Conservation (phyloP, 2,888 invertebrate genomes). For the Scaptomyza parva region DNA sequence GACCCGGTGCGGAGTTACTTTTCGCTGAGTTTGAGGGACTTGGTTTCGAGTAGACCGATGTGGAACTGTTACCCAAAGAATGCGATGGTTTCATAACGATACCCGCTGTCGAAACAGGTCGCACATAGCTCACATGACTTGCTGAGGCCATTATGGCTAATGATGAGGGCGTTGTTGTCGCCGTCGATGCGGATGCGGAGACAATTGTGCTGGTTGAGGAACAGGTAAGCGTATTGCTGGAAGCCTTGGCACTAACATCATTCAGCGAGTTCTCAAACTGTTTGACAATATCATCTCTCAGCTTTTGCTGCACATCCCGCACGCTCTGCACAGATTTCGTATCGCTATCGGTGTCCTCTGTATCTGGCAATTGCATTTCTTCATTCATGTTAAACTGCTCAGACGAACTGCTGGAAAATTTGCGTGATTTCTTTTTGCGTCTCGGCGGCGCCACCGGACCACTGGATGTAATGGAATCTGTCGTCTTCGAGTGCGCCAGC, state of each 20-base stretch:
- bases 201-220: conserved; percentile 82
- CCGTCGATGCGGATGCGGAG: conserved; percentile 65
- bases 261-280: conserved; percentile 93
- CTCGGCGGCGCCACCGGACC: conserved; percentile 92
- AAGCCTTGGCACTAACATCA: conserved; percentile 82
- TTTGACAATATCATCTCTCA: conserved; percentile 83
- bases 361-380: conserved; percentile 79
- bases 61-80: conserved; percentile 84
- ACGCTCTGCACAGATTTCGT: conserved; percentile 82
- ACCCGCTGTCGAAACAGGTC: conserved; percentile 76
- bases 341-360: conserved; percentile 83
- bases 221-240: conserved; percentile 58
- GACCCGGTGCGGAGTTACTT: conserved; percentile 85
- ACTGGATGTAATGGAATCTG: conserved; percentile 84
- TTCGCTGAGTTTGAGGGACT: conserved; percentile 85
- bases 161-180: conserved; percentile 73
- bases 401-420: conserved; percentile 83
- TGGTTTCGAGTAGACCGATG: conserved; percentile 84
- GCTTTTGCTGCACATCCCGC: conserved; percentile 82
- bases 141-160: conserved; percentile 70
- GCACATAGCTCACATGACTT: conserved; percentile 70
- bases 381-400: conserved; percentile 84
- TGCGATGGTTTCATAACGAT: conserved; percentile 83
- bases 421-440: conserved; percentile 88
- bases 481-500: conserved; percentile 85